Percentiles rank a stretch among this genome's conserved stretches.
Evolutionary conservation across 2,113 vertebrate species (phyloP).

Genomic region (Anoura caudifer): DNA sequence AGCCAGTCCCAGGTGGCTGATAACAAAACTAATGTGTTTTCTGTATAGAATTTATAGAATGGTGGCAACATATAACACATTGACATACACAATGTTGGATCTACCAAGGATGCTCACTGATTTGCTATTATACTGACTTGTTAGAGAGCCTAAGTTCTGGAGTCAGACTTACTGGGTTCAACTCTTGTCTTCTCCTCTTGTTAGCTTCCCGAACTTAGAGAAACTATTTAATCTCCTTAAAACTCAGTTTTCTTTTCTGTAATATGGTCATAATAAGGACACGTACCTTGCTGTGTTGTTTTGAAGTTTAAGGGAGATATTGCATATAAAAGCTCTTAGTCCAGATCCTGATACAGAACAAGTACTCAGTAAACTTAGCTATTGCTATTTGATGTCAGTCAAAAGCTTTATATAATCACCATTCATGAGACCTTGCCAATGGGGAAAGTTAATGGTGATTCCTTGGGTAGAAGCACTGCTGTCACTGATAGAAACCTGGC

Average conservation of each 20-base stretch:
- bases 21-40: neutral
- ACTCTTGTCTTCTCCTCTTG: neutral
- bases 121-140: neutral
- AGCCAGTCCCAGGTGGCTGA: neutral
- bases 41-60: neutral
- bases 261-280: neutral
- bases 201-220: neutral
- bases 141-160: neutral
- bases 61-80: neutral
- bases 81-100: neutral
- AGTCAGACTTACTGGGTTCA: neutral
- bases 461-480: neutral
- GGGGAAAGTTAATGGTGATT: neutral
- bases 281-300: neutral
- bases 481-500: neutral
- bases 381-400: neutral
- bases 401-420: neutral
- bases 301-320: neutral
- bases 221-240: neutral
- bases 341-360: neutral
- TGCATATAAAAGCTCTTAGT: neutral
- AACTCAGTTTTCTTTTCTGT: neutral
- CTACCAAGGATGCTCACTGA: neutral
- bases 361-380: neutral
- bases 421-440: neutral